Evolutionary conservation across 2,888 invertebrate genomes (phyloP), one percentile per base, ranked within the genome.

Genomic region (Ennomos fuscantarius): DNA sequence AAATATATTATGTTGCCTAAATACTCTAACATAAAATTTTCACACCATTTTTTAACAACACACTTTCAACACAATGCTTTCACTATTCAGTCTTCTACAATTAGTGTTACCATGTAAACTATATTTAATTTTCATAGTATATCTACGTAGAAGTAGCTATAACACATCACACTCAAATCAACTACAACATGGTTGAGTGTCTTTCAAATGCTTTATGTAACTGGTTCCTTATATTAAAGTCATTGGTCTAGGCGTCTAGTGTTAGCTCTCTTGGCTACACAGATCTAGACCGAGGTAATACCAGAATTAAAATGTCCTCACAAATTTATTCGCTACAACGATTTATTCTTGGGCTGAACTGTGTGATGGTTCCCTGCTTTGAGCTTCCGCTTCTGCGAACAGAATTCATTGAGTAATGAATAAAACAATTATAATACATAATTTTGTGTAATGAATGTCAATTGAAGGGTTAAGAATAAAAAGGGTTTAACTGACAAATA

Each of bases 31-130:
- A 73, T 73, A 69, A 63, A 73, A 70, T 72, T 69, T 73, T 62
- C 70, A 72, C 70, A 73, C 65, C 66, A 68, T 74, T 73, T 74
- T 72, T 47, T 66, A 66, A 68, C 69, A 71, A 68, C 69, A 70
- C 73, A 69, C 64, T 63, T 67, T 68, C 72, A 76, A 72, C 70
- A 72, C 69, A 39, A 32, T 6, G 60, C 74, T 72, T 24, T 72
- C 75, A 78, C 71, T 70, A 76, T 79, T 89, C 89, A 89, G 89
- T 89, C 89, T 89, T 86, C 74, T 79, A 72, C 69, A 69, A 70
- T 69, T n/a, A n/a, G 78, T 69, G 64, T 65, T 63, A 76, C 75
- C 76, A 73, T 62, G 32, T 9, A 15, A n/a, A 46, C 24, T 34
- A 49, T n/a, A 31, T 42, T 13, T 31, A 36, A n/a, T 33, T 11